A percentile compares a stretch with the other conserved stretches of the same genome.
Evolutionary conservation across 35 echinoderm and acorn worm species (phyloP).

Genomic region (Eucidaris tribuloides): DNA sequence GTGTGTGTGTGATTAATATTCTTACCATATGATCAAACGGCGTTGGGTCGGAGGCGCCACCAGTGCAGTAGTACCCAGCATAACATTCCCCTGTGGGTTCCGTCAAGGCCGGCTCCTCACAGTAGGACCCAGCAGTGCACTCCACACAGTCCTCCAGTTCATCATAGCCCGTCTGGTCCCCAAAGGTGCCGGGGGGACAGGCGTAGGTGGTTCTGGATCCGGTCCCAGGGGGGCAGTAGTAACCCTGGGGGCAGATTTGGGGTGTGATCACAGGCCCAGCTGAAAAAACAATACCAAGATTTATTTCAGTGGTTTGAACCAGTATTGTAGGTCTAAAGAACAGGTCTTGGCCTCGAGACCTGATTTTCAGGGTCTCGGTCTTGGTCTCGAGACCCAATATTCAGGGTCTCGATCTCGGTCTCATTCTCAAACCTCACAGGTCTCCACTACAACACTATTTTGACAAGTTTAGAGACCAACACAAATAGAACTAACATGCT

Average conservation of each 20-base stretch:
- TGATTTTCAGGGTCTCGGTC: too few relatives aligned
- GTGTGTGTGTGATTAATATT: too few relatives aligned
- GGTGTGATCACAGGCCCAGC: conserved; percentile 74
- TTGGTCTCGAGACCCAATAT: too few relatives aligned
- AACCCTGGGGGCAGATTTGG: conserved; percentile 67
- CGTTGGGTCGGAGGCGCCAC: conserved; percentile 71
- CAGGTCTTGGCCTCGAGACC: too few relatives aligned
- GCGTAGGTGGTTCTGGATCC: conserved; percentile 49
- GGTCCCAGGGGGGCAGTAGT: conserved; percentile 91
- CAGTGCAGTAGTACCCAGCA: conserved; percentile 95
- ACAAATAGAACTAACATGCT: too few relatives aligned
- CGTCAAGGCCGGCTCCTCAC: conserved; percentile 67
- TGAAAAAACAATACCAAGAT: too few relatives aligned
- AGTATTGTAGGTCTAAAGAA: too few relatives aligned
- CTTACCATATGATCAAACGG: conserved; percentile 93
- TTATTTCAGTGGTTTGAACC: too few relatives aligned
- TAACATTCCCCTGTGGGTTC: conserved; percentile 84
- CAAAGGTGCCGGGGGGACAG: conserved; percentile 83
- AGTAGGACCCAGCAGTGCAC: conserved; percentile 84
- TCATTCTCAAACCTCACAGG: too few relatives aligned
- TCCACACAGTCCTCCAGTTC: conserved; percentile 63
- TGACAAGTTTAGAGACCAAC: too few relatives aligned
- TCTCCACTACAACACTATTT: too few relatives aligned
- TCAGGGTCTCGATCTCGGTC: too few relatives aligned
- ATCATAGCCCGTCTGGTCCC: conserved; percentile 45